These are phyloP conservation scores for Saguinus midas DNA, from an alignment of 2,113 vertebrate genomes.

Conservation along the genomic window DNA sequence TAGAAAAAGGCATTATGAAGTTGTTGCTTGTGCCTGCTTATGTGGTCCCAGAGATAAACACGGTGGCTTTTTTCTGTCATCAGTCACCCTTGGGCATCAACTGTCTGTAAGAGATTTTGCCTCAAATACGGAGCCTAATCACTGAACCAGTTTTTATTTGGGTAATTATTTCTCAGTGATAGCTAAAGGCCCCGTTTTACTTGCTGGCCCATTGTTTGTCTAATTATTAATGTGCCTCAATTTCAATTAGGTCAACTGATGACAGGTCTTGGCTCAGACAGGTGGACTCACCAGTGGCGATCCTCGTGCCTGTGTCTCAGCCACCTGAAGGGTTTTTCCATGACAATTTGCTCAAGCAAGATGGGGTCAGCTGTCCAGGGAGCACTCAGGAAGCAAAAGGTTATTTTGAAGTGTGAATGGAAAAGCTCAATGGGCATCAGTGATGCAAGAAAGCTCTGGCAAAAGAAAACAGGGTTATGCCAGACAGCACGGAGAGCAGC, in stretches of 20 bases:
- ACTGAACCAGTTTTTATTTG: constrained; percentile 61
- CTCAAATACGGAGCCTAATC: constrained; percentile 56
- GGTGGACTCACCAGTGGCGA: neutral
- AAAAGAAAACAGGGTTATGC: neutral
- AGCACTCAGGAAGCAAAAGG: constrained; percentile 49
- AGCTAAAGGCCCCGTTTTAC: constrained; percentile 68
- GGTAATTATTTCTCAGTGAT: constrained; percentile 74
- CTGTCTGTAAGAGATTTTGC: constrained; percentile 21
- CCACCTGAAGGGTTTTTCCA: neutral
- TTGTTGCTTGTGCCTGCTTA: neutral
- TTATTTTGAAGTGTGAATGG: constrained; percentile 62
- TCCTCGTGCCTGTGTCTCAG: neutral
- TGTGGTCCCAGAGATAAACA: neutral
- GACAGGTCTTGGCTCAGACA: constrained; percentile 54
- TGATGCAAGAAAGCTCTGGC: neutral
- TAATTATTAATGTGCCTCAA: constrained; percentile 70
- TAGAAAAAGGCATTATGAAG: neutral
- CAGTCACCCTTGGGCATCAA: neutral
- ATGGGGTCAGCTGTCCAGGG: constrained; percentile 7
- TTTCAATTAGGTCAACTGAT: constrained; percentile 70
- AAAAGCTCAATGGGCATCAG: constrained; percentile 34
- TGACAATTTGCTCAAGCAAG: constrained; percentile 44
- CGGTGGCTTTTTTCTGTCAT: neutral
- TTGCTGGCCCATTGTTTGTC: constrained; percentile 67
- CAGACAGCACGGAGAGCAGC: accelerated